Evolutionary conservation across 2,888 invertebrate genomes (phyloP).

Genomic region (Oegoconia quadripuncta): DNA sequence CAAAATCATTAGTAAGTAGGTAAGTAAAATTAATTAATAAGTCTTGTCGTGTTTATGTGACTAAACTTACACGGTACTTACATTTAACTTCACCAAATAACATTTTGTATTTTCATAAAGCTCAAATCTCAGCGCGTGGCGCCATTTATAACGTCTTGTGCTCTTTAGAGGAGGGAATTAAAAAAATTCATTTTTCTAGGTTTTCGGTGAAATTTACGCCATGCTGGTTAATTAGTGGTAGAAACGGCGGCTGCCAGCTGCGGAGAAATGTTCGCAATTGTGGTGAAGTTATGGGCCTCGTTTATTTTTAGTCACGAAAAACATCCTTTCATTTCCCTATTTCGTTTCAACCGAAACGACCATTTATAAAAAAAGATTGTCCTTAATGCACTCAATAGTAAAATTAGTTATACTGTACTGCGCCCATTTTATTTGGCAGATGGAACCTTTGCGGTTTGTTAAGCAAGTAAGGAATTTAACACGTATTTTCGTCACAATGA

Average conservation of each 20-base stretch:
- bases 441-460: too few relatives aligned
- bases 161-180: not conserved
- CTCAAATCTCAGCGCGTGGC: too few relatives aligned
- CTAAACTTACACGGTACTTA: too few relatives aligned
- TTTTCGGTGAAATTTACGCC: constrained; percentile 39
- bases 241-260: constrained; percentile 50
- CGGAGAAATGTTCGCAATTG: constrained; percentile 60
- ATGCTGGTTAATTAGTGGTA: constrained; percentile 54
- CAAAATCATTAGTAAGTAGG: too few relatives aligned
- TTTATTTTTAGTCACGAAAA: constrained; percentile 55
- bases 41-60: too few relatives aligned
- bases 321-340: constrained; percentile 46
- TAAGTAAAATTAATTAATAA: too few relatives aligned
- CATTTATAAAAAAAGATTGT: not conserved
- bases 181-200: not conserved
- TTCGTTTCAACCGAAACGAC: constrained; percentile 27
- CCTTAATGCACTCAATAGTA: not conserved
- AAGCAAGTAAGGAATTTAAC: too few relatives aligned
- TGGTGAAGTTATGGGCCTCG: constrained; percentile 58
- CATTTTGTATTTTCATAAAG: too few relatives aligned
- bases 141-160: constrained; percentile 5
- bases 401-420: not conserved
- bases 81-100: too few relatives aligned
- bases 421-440: too few relatives aligned
- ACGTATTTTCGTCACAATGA: too few relatives aligned